A percentile compares a stretch with the other conserved stretches of the same genome.
phyloP scores from a whole-genome alignment of 2,888 invertebrate species.

The Zhuqinia jingwanae region DNA sequence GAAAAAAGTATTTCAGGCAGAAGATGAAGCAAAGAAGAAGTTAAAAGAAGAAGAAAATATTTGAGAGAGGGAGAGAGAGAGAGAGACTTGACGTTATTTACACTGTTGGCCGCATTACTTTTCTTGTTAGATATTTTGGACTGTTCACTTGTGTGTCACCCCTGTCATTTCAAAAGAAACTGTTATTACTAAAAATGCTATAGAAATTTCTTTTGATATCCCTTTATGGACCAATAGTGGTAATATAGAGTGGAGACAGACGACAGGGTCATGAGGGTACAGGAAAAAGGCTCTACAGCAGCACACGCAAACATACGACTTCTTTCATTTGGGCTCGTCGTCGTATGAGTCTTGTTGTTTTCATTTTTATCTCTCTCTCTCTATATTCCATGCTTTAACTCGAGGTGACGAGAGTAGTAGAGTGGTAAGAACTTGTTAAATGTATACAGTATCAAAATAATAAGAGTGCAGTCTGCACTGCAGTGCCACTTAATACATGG shows the following conservation, averaged over 20 bases:
- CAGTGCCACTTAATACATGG: neutral
- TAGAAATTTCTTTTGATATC: slow-evolving; percentile 33
- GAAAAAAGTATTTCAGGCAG: too few relatives aligned
- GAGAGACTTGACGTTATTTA: slow-evolving; percentile 6
- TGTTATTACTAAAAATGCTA: slow-evolving; percentile 10
- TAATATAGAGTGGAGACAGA: slow-evolving; percentile 56
- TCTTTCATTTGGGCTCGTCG: slow-evolving; percentile 43
- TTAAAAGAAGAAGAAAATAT: neutral
- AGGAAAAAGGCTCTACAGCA: slow-evolving; percentile 17
- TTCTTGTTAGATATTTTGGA: slow-evolving; percentile 23
- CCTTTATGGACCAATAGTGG: slow-evolving; percentile 51
- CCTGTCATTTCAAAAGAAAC: slow-evolving; percentile 35
- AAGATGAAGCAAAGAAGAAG: too few relatives aligned
- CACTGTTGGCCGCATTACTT: neutral
- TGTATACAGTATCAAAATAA: too few relatives aligned
- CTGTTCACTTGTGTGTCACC: slow-evolving; percentile 33
- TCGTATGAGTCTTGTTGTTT: slow-evolving; percentile 7
- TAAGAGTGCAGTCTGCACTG: neutral
- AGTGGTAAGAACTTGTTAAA: slow-evolving; percentile 20
- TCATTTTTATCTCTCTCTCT: slow-evolving; percentile 38
- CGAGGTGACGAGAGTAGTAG: slow-evolving; percentile 10
- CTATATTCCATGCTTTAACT: slow-evolving; percentile 13
- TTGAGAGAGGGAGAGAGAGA: too few relatives aligned
- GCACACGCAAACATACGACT: slow-evolving; percentile 36
- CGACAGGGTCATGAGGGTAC: slow-evolving; percentile 62